Percentiles rank a stretch among this genome's conserved stretches.
Conservation (phyloP, 2,888 invertebrate species). For the Caenorhabditis wallacei region DNA sequence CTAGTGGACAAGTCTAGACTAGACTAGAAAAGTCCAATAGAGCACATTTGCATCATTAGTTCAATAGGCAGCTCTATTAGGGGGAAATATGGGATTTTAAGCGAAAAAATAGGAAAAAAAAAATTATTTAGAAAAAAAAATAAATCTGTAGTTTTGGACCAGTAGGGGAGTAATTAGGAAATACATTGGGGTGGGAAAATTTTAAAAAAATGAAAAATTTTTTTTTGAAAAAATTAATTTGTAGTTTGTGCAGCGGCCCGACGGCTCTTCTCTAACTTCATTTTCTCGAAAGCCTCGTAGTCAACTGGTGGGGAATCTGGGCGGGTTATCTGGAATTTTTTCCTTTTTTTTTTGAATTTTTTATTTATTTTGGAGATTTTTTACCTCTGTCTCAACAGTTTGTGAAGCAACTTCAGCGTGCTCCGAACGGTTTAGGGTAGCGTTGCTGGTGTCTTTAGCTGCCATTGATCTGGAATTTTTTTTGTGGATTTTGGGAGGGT, state of each 20-base stretch:
- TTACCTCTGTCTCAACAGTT: constrained; percentile 71
- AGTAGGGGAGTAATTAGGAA: constrained; percentile 5
- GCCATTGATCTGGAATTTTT: constrained; percentile 69
- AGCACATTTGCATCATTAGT: not conserved
- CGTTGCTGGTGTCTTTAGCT: constrained; percentile 65
- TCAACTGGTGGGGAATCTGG: constrained; percentile 82
- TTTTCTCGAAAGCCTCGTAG: constrained; percentile 74
- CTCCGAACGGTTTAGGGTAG: constrained; percentile 60
- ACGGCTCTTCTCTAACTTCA: constrained; percentile 57
- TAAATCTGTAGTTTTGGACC: constrained; percentile 29
- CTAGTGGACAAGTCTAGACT: not conserved
- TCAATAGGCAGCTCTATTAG: not conserved
- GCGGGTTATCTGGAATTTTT: constrained; percentile 71
- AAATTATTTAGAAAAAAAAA: not conserved
- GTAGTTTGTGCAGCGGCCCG: constrained; percentile 45
- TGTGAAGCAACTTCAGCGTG: constrained; percentile 66
- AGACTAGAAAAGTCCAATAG: not conserved
- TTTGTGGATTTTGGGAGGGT: no score
- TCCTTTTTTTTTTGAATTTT: no score
- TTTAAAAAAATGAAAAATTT: not conserved
- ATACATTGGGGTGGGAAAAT: constrained; percentile 6
- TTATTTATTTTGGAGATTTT: no score
- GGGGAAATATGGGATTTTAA: not conserved
- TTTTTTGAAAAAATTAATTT: constrained; percentile 29
- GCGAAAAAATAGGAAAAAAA: not conserved